Conservation (phyloP, 2,888 invertebrate species). For the Willowsia nigromaculata region DNA sequence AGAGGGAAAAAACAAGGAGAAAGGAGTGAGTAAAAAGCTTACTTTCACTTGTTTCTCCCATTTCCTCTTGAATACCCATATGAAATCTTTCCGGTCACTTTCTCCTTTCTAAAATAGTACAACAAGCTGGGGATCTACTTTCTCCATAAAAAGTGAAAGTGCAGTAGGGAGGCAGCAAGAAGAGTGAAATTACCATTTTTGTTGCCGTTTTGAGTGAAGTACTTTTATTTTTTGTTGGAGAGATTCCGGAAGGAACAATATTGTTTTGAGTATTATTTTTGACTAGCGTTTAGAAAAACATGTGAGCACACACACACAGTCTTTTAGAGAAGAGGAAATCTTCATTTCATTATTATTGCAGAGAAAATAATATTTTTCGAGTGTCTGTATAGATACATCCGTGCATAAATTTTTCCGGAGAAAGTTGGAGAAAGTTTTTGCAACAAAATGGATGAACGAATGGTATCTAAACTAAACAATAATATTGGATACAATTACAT, state of each 20-base stretch:
- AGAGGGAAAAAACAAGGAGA: neutral
- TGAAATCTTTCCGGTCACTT: constrained; percentile 71
- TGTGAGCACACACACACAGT: no score
- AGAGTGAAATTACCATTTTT: constrained; percentile 66
- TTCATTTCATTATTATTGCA: neutral
- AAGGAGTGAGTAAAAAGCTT: constrained; percentile 7
- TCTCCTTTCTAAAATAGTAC: constrained; percentile 8
- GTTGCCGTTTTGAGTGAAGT: neutral
- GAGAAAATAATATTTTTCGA: neutral
- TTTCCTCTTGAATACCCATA: constrained; percentile 63
- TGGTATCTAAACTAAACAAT: no score
- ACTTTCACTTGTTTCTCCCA: constrained; percentile 4
- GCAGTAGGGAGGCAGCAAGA: no score
- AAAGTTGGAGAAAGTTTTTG: no score
- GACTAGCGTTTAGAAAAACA: neutral
- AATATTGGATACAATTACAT: neutral
- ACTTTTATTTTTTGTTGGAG: no score
- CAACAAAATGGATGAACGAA: no score
- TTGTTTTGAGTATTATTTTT: constrained; percentile 3
- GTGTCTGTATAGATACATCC: neutral
- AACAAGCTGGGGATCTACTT: constrained; percentile 24
- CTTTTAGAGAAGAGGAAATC: no score
- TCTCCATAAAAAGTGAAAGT: constrained; percentile 53
- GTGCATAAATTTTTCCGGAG: no score
- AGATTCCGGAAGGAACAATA: constrained; percentile 37